phyloP scores from a whole-genome alignment of 1,140 invertebrate species.

The Leptinotarsa lineolata region DNA sequence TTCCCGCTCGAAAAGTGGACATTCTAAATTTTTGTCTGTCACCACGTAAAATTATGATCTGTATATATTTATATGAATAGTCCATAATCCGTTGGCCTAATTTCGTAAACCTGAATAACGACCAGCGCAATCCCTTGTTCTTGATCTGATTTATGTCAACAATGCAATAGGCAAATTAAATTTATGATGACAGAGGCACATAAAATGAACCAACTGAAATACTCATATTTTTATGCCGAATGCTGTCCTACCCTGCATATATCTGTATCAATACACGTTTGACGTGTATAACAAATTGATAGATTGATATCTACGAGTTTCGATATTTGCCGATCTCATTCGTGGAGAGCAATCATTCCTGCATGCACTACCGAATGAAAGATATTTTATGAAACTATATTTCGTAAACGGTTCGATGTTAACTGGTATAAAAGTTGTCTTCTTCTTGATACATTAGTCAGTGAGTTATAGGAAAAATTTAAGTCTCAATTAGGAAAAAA shows the following conservation, averaged over 20 bases:
- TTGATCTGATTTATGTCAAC: not conserved
- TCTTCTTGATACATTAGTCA: too few species aligned
- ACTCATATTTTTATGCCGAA: not conserved
- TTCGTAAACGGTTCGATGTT: not conserved
- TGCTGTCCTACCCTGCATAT: not conserved
- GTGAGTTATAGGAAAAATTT: too few species aligned
- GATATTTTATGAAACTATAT: not conserved
- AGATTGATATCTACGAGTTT: conserved; percentile 11
- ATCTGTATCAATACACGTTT: conserved; percentile 8
- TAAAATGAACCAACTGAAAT: not conserved
- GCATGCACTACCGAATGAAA: not conserved
- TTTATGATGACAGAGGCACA: not conserved
- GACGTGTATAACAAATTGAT: conserved; percentile 13
- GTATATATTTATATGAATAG: too few species aligned
- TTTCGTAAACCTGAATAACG: too few species aligned
- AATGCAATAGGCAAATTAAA: not conserved
- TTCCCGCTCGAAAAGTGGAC: too few species aligned
- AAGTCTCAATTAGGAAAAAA: too few species aligned
- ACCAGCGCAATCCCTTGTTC: too few species aligned
- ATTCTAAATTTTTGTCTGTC: too few species aligned
- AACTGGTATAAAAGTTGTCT: too few species aligned
- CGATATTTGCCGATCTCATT: not conserved
- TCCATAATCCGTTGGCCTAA: too few species aligned
- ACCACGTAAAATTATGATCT: too few species aligned
- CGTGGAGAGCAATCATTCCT: not conserved